These are phyloP conservation scores for Hirudinaria manillensis DNA, from an alignment of 2,888 invertebrate species.

Conservation along the genomic window DNA sequence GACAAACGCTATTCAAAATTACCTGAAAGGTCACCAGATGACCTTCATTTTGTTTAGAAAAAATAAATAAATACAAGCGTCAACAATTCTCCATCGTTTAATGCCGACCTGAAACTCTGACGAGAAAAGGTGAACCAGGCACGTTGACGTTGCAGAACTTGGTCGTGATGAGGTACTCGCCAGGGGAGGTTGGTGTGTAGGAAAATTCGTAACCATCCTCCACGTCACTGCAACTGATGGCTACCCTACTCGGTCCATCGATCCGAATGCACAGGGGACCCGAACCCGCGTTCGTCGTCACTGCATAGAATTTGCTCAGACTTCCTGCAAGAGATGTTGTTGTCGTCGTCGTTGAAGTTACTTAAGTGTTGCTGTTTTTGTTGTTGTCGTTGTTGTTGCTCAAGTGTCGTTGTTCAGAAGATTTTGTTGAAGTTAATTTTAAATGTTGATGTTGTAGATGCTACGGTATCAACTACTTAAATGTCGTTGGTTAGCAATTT, in stretches of 20 bases:
- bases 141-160: conserved; percentile 89
- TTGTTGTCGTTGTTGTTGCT: neutral
- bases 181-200: conserved; percentile 87
- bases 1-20: too few relatives aligned
- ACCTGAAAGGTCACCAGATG: too few relatives aligned
- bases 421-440: neutral
- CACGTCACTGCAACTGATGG: conserved; percentile 87
- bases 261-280: conserved; percentile 85
- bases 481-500: too few relatives aligned
- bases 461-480: too few relatives aligned
- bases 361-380: too few relatives aligned
- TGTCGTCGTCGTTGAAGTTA: neutral
- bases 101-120: conserved; percentile 56
- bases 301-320: conserved; percentile 87
- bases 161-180: conserved; percentile 88
- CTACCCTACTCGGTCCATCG: conserved; percentile 88
- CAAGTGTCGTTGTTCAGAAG: neutral
- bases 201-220: conserved; percentile 96
- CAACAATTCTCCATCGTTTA: too few relatives aligned
- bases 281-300: conserved; percentile 87
- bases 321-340: conserved; percentile 57
- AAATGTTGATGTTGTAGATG: too few relatives aligned
- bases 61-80: too few relatives aligned
- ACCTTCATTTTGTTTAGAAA: too few relatives aligned
- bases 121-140: conserved; percentile 89